Base-by-base conservation (phyloP, 2,797 vertebrate species). In the Rallus crepitans region DNA sequence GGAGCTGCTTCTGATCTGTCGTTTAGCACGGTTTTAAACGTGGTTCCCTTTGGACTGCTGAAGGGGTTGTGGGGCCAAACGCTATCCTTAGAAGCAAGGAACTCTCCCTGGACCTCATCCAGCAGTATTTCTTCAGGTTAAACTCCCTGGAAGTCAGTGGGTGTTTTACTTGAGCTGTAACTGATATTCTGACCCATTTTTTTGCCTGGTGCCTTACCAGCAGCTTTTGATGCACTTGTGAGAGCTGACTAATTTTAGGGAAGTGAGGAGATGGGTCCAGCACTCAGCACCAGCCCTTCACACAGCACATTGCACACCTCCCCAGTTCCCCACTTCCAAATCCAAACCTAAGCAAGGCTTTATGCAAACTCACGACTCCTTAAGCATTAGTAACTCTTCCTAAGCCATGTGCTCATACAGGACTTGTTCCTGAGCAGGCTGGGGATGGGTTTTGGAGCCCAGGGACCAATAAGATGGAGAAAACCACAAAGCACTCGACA, bases 1-100 rank as follows among this genome's bases (percentile, higher is more conserved):
- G 90, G 75, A 91, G 59, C 82, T 4, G 55, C 0, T 94, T 77
- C 88, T 47, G 3, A 78, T 77, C 88, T 7, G 6, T 69, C 87
- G 71, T 89, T 82, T 93, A 96, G 64, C 83, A 82, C 71, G 70
- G 48, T 77, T 94, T 85, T 85, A 73, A 82, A 65, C 1, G 23
- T 3, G 2, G 75, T 0, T 96, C 93, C 87, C 89, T 82, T 80
- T 89, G 89, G 92, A 87, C 17, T n/a, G 63, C 75, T 25, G 87
- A 61, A 78, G 65, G 75, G 85, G 61, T 31, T 83, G 76, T 19
- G 88, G 93, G 95, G 91, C 93, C 96, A 91, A 92, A 94, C 75
- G 82, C 94, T 93, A 93, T 87, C 89, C 94, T 96, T 93, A 78
- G 92, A 83, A 93, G 69, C 84, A 55, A 87, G 85, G 9, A 95